These are phyloP conservation scores for Noctua janthina DNA, from an alignment of 2,888 invertebrate species.

Conservation along the genomic window DNA sequence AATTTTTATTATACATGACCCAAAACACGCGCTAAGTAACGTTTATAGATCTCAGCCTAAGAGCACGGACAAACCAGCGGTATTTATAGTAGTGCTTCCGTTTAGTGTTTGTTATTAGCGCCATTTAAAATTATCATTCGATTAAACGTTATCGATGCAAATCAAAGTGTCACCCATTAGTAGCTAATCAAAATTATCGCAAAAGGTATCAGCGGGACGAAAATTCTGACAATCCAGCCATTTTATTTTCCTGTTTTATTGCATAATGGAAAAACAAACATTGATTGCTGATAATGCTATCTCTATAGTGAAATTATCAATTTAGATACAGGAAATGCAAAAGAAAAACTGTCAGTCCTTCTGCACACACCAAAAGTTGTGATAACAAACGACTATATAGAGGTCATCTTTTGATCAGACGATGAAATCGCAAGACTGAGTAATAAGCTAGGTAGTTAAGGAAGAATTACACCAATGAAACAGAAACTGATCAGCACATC, in stretches of 20 bases:
- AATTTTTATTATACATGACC: not conserved
- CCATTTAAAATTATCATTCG: not conserved
- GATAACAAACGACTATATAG: not conserved
- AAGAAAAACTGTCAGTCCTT: not conserved
- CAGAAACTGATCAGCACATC: too few relatives aligned
- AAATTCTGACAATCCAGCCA: not conserved
- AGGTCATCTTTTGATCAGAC: not conserved
- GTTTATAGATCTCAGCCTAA: not conserved
- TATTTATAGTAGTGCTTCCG: not conserved
- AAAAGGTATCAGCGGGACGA: conserved; percentile 11
- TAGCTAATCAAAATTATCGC: not conserved
- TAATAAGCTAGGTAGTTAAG: not conserved
- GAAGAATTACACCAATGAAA: not conserved
- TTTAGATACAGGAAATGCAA: not conserved
- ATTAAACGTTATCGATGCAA: conserved; percentile 15
- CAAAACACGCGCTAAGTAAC: not conserved
- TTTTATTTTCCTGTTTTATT: conserved; percentile 18
- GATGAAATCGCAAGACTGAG: not conserved
- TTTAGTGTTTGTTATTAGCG: not conserved
- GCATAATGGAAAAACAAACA: conserved; percentile 2
- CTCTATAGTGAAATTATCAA: not conserved
- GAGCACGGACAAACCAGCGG: not conserved
- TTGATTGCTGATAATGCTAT: conserved; percentile 7
- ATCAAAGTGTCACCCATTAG: conserved; percentile 16
- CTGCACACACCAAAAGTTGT: not conserved